Conservation (phyloP, 2,113 vertebrate genomes). For the Motacilla alba region DNA sequence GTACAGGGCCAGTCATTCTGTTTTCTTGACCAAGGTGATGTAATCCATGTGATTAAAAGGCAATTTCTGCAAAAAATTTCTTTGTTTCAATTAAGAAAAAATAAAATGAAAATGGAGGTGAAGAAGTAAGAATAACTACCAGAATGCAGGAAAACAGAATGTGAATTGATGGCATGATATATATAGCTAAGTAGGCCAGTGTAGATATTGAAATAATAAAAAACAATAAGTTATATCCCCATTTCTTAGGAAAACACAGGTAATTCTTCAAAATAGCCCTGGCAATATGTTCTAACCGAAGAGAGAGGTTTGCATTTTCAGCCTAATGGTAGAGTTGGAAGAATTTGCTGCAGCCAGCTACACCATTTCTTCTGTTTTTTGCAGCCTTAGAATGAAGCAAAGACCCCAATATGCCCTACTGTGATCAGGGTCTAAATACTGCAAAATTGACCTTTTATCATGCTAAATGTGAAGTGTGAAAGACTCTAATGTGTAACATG, state of each 20-base stretch:
- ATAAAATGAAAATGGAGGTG: not conserved
- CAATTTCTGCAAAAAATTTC: not conserved
- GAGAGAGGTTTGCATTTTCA: not conserved
- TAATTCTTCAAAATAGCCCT: not conserved
- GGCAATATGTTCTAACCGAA: not conserved
- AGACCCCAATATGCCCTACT: not conserved
- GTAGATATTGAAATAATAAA: not conserved
- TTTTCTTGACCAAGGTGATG: not conserved
- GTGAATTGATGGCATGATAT: not conserved
- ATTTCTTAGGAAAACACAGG: not conserved
- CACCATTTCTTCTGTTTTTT: not conserved
- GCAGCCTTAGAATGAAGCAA: not conserved
- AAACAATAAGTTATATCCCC: not conserved
- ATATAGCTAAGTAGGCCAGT: not conserved
- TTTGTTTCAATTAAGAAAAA: not conserved
- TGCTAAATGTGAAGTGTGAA: not conserved
- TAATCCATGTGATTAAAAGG: not conserved
- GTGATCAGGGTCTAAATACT: not conserved
- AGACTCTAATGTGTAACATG: not conserved
- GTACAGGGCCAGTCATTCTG: not conserved
- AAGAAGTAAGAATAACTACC: not conserved
- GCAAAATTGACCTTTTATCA: not conserved
- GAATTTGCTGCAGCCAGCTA: not conserved
- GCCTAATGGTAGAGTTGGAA: not conserved
- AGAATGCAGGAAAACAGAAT: not conserved